Evolutionary conservation across 2,888 invertebrate genomes (phyloP), one percentile per base, ranked within the genome.

Genomic region (Petrolisthes cinctipes): DNA sequence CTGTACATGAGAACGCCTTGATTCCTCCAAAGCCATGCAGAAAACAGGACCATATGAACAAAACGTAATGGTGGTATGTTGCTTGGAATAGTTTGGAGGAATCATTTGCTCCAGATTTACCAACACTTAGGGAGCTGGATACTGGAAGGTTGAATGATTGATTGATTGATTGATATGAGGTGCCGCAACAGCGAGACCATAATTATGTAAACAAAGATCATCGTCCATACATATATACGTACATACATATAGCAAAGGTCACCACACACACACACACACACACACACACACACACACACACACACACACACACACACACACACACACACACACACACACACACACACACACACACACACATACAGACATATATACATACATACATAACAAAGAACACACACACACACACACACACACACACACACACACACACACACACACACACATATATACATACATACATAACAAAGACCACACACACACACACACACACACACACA

Each of bases 231-330:
- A 66, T 17, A 14, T 2, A 66, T 14, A 66, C 17, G 1, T 66
- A 17, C 17, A 11, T 66, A 17, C 17, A 14, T 66, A 14, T 66
- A 17, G 1, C 66, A 14, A 17, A 14, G 14, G 1, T 11, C 17
- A 9, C 9, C 9, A 75, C 75, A 23, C 75, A 75, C 75, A 75
- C 75, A 75, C 75, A 75, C 75, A 75, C 75, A 75, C 75, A 75
- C n/a, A 75, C 75, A 75, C 75, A 75, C 75, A 75, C 75, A 75
- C 75, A 75, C 75, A 75, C 75, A 75, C 75, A 75, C 75, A 75
- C 75, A 75, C 75, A 75, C 75, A 75, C 75, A 75, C 75, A 75
- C 75, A 75, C 75, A 75, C 75, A 75, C 75, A 75, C 75, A 75
- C 75, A 75, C 75, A 75, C 75, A 75, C 75, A 75, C 75, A 75